Conservation (phyloP, 2,113 vertebrate genomes). For the Tilapia sparmanii region DNA sequence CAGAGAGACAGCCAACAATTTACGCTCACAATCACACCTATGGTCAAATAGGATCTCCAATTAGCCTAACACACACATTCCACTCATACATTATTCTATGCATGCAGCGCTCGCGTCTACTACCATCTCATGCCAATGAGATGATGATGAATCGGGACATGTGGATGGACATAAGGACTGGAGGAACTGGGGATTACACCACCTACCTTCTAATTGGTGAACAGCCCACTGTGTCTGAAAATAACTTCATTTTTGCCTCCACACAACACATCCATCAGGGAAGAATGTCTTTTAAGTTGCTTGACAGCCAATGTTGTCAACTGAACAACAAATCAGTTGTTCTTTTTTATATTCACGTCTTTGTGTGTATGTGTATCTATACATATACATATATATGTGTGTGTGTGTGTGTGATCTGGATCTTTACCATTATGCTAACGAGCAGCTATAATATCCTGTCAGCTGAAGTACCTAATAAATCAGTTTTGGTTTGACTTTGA, state of each 20-base stretch:
- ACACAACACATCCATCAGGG: background rate
- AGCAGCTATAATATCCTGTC: constrained; percentile 46
- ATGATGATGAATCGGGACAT: background rate
- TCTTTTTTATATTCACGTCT: rapidly evolving
- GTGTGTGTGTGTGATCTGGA: background rate
- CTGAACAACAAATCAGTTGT: background rate
- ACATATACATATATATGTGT: background rate
- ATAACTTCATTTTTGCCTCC: background rate
- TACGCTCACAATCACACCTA: background rate
- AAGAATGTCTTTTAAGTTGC: background rate
- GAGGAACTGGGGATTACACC: background rate
- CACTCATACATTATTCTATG: background rate
- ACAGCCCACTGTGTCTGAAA: background rate
- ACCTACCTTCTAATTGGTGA: background rate
- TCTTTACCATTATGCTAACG: constrained; percentile 31
- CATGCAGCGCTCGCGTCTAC: background rate
- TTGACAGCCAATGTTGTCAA: background rate
- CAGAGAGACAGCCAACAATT: background rate
- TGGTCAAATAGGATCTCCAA: background rate
- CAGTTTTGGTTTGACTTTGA: constrained; percentile 46
- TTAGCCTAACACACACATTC: background rate
- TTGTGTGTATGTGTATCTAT: background rate
- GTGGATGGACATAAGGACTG: background rate
- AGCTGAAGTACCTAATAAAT: constrained; percentile 43
- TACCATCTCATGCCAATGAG: background rate